Evolutionary conservation across 2,888 invertebrate species (phyloP).

Genomic region (Xestia xanthographa): DNA sequence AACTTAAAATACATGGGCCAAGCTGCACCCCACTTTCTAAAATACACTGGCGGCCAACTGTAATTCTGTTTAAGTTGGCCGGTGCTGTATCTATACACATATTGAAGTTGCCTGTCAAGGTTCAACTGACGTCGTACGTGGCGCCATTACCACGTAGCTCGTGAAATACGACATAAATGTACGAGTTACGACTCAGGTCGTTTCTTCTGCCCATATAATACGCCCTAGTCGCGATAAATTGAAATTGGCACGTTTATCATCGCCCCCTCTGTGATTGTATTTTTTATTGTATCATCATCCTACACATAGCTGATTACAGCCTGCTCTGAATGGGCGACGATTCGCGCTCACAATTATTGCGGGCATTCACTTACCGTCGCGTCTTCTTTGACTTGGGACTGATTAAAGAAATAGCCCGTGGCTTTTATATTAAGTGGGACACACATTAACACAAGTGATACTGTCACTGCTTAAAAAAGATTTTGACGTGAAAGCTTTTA

Average conservation of each 20-base stretch:
- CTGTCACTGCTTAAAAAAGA: not conserved
- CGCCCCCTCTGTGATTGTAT: slow-evolving; percentile 81
- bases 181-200: slow-evolving; percentile 81
- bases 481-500: slow-evolving; percentile 9
- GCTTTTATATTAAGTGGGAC: slow-evolving; percentile 4
- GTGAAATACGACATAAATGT: slow-evolving; percentile 85
- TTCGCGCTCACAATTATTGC: slow-evolving; percentile 42
- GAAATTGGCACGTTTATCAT: slow-evolving; percentile 85
- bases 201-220: slow-evolving; percentile 81
- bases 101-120: slow-evolving; percentile 71
- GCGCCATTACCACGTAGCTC: slow-evolving; percentile 81
- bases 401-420: slow-evolving; percentile 30
- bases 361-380: slow-evolving; percentile 30
- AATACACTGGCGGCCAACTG: slow-evolving; percentile 29
- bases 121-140: slow-evolving; percentile 77
- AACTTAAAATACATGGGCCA: slow-evolving; percentile 13
- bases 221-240: slow-evolving; percentile 82
- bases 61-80: slow-evolving; percentile 66
- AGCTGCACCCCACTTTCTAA: slow-evolving; percentile 31
- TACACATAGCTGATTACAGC: slow-evolving; percentile 69
- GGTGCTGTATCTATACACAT: slow-evolving; percentile 58
- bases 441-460: not conserved
- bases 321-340: slow-evolving; percentile 48
- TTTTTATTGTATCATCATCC: slow-evolving; percentile 76
- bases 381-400: slow-evolving; percentile 6